These are phyloP conservation scores for Laothoe populi DNA, from an alignment of 2,888 invertebrate species.

Conservation along the genomic window DNA sequence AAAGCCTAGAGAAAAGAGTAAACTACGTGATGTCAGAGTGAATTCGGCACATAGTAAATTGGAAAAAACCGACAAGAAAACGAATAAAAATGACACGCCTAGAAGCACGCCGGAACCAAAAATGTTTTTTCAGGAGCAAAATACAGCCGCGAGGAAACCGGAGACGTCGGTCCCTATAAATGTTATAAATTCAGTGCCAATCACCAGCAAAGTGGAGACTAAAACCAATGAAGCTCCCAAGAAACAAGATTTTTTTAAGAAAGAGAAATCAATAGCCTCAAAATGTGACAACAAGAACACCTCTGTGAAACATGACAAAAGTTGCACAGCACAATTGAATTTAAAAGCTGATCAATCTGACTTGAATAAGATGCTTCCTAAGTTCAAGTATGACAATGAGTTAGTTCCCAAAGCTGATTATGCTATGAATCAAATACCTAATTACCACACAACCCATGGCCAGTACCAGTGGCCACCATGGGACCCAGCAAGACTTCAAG, in stretches of 20 bases:
- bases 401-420: conserved; percentile 86
- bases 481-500: conserved; percentile 79
- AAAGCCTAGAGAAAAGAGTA: conserved; percentile 76
- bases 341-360: conserved; percentile 78
- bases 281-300: conserved; percentile 70
- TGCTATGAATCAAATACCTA: conserved; percentile 87
- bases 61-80: conserved; percentile 76
- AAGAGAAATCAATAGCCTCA: conserved; percentile 71
- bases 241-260: conserved; percentile 82
- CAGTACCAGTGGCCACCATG: conserved; percentile 88
- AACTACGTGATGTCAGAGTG: conserved; percentile 76
- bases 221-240: conserved; percentile 73
- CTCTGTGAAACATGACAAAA: conserved; percentile 76
- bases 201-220: conserved; percentile 68
- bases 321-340: conserved; percentile 65
- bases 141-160: conserved; percentile 66
- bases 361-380: conserved; percentile 82
- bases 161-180: conserved; percentile 79
- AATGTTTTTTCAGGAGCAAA: conserved; percentile 79
- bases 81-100: conserved; percentile 67
- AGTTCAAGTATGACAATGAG: conserved; percentile 82
- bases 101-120: conserved; percentile 75
- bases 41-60: conserved; percentile 79
- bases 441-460: conserved; percentile 86
- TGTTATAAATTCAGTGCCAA: conserved; percentile 72